These are phyloP conservation scores for Drosophila murphyi DNA, from an alignment of 1,140 invertebrate species.

Conservation along the genomic window DNA sequence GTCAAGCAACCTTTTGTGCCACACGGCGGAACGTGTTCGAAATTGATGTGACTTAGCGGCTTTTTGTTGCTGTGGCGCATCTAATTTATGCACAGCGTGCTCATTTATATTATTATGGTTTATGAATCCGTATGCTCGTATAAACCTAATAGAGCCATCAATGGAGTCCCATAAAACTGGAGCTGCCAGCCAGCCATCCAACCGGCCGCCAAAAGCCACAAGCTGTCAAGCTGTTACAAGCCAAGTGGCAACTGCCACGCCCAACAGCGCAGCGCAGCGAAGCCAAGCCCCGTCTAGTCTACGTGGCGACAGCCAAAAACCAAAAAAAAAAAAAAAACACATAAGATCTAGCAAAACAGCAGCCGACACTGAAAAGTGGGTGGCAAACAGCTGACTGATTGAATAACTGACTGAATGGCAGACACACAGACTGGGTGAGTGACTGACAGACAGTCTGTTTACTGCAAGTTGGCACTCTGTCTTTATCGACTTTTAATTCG, in stretches of 20 bases:
- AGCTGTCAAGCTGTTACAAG: constrained; percentile 34
- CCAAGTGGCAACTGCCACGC: constrained; percentile 57
- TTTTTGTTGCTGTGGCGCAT: constrained; percentile 30
- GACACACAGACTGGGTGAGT: background rate
- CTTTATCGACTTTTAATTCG: constrained; percentile 55
- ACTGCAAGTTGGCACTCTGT: constrained; percentile 38
- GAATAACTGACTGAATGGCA: constrained; percentile 3
- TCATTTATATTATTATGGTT: constrained; percentile 72
- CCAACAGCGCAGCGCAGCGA: constrained; percentile 1
- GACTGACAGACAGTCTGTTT: constrained; percentile 6
- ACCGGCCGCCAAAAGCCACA: constrained; percentile 20
- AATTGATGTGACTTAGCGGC: constrained; percentile 46
- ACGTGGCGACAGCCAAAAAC: constrained; percentile 53
- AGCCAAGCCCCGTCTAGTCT: constrained; percentile 64
- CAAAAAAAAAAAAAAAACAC: constrained; percentile 24
- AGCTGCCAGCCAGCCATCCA: constrained; percentile 37
- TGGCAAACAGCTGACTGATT: constrained; percentile 45
- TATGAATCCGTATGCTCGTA: constrained; percentile 73
- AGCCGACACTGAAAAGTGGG: constrained; percentile 13
- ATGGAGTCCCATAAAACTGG: constrained; percentile 68
- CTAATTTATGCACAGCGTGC: constrained; percentile 67
- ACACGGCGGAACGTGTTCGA: constrained; percentile 55
- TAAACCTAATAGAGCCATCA: constrained; percentile 80
- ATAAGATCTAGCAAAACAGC: constrained; percentile 1
- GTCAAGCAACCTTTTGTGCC: constrained; percentile 38